These are phyloP conservation scores for Arrhamphus sclerolepis DNA, from an alignment of 2,797 vertebrate species.

Conservation along the genomic window DNA sequence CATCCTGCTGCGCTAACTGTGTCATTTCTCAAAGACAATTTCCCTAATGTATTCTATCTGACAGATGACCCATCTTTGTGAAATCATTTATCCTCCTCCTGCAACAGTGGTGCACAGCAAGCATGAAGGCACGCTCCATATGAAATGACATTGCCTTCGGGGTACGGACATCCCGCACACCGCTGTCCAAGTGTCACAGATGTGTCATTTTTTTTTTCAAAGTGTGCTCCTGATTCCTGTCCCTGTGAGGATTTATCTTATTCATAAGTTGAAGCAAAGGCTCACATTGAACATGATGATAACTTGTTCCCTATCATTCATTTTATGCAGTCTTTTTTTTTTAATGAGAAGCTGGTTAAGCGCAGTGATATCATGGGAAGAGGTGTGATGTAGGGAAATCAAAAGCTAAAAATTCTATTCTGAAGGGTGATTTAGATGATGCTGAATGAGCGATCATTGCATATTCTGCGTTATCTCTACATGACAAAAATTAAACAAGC, in stretches of 20 bases:
- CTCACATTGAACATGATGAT: conserved; percentile 39
- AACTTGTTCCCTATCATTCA: neutral
- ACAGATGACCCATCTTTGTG: conserved; percentile 75
- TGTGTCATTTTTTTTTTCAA: conserved; percentile 38
- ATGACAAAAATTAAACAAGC: too few species aligned
- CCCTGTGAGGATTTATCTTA: conserved; percentile 12
- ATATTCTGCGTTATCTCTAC: too few species aligned
- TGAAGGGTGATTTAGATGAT: too few species aligned
- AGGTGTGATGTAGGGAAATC: too few species aligned
- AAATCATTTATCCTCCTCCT: conserved; percentile 58
- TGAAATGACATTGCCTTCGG: conserved; percentile 57
- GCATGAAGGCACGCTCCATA: conserved; percentile 42
- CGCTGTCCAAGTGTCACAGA: conserved; percentile 48
- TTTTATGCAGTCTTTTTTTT: too few species aligned
- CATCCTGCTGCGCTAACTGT: conserved; percentile 68
- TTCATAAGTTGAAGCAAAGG: conserved; percentile 35
- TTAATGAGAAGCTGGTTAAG: too few species aligned
- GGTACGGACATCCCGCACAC: conserved; percentile 17
- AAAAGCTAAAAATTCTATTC: too few species aligned
- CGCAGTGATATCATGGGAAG: too few species aligned
- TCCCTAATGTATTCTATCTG: conserved; percentile 73
- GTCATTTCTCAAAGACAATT: conserved; percentile 78
- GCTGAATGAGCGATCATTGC: too few species aligned
- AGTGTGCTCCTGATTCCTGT: conserved; percentile 27
- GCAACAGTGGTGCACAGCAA: conserved; percentile 34